Percentiles rank a stretch among this genome's conserved stretches.
Conservation (phyloP, 2,888 invertebrate species). For the Agrotis puta region DNA sequence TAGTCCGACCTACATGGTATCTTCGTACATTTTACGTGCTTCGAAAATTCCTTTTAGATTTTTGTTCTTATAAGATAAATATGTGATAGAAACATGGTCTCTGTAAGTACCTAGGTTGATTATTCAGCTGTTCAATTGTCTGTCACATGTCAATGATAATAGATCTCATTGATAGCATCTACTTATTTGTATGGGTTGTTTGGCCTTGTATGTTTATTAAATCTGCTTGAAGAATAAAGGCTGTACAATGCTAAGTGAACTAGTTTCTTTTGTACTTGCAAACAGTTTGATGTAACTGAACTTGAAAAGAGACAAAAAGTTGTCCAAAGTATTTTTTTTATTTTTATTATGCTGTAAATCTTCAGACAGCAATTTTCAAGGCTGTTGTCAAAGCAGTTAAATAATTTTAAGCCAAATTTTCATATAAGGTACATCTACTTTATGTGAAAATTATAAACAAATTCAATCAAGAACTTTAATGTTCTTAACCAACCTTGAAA, state of each 20-base stretch:
- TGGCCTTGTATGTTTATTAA: slow-evolving; percentile 58
- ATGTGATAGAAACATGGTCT: slow-evolving; percentile 35
- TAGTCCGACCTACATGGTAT: slow-evolving; percentile 18
- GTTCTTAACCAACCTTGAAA: slow-evolving; percentile 4
- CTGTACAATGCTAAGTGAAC: slow-evolving; percentile 21
- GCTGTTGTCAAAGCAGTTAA: not conserved
- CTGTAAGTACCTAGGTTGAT: slow-evolving; percentile 27
- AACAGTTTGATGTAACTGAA: slow-evolving; percentile 1
- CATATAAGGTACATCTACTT: too few species aligned
- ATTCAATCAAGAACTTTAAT: not conserved
- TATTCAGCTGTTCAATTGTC: slow-evolving; percentile 44
- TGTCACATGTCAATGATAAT: slow-evolving; percentile 48
- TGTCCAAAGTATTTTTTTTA: too few species aligned
- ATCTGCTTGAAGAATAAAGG: slow-evolving; percentile 37
- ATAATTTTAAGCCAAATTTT: too few species aligned
- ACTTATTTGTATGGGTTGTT: slow-evolving; percentile 41
- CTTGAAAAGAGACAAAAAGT: not conserved
- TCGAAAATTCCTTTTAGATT: not conserved
- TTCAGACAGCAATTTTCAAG: not conserved
- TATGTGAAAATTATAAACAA: not conserved
- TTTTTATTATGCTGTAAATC: too few species aligned
- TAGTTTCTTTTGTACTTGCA: slow-evolving; percentile 10
- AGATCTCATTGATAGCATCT: slow-evolving; percentile 48
- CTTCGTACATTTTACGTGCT: not conserved
- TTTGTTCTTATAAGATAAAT: slow-evolving; percentile 12